Evolutionary conservation across 2,797 vertebrate genomes (phyloP).

Genomic region (Pseudomugil gertrudae): DNA sequence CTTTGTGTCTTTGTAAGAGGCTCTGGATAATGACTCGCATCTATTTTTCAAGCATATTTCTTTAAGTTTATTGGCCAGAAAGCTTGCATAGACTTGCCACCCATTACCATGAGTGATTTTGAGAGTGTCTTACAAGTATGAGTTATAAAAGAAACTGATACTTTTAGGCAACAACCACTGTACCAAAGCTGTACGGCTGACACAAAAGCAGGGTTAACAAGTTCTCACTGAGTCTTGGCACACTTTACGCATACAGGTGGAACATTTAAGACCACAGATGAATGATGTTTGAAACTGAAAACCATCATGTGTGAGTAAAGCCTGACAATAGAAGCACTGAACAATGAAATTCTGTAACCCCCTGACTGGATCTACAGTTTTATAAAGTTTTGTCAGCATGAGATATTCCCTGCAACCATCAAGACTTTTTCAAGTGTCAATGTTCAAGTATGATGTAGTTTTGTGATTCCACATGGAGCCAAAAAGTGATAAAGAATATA

Average conservation of each 20-base stretch:
- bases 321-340: not conserved
- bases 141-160: slow-evolving; percentile 9
- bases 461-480: not conserved
- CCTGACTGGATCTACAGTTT: not conserved
- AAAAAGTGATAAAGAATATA: not conserved
- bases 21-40: not conserved
- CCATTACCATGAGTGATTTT: not conserved
- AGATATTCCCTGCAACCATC: not conserved
- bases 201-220: slow-evolving; percentile 43
- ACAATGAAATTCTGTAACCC: not conserved
- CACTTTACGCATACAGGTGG: slow-evolving; percentile 46
- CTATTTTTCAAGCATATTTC: not conserved
- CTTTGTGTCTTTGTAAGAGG: slow-evolving; percentile 3
- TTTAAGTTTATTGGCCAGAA: not conserved
- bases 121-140: not conserved
- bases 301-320: slow-evolving; percentile 20
- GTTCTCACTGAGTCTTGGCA: slow-evolving; percentile 15
- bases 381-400: not conserved
- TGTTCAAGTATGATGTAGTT: not conserved
- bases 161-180: slow-evolving; percentile 6
- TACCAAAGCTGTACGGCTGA: slow-evolving; percentile 10
- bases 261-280: slow-evolving; percentile 38
- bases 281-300: slow-evolving; percentile 64
- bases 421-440: not conserved
- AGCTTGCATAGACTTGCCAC: not conserved